Conservation (phyloP, 2,888 invertebrate genomes). For the Lycophotia porphyrea region DNA sequence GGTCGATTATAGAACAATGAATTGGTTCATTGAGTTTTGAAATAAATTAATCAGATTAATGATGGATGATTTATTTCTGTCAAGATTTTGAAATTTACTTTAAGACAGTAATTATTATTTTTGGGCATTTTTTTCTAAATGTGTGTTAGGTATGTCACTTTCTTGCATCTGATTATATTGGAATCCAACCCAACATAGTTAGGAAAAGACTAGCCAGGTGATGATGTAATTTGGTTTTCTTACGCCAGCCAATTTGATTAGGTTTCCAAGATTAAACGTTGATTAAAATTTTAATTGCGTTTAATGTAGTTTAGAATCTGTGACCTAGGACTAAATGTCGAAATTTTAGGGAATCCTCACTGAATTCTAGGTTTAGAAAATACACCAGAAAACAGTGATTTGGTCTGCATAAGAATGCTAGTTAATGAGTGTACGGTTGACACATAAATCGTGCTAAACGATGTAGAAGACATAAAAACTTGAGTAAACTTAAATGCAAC, state of each 20-base stretch:
- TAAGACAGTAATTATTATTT: background rate
- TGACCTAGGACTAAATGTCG: slow-evolving; percentile 27
- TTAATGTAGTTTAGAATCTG: background rate
- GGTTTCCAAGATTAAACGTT: background rate
- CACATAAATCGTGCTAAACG: slow-evolving; percentile 51
- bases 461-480: slow-evolving; percentile 6
- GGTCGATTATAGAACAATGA: background rate
- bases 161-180: background rate
- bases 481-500: slow-evolving; percentile 12
- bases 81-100: background rate
- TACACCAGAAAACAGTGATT: slow-evolving; percentile 34
- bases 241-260: background rate
- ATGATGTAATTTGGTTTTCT: background rate
- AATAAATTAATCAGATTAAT: background rate
- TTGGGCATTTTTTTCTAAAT: too few species aligned
- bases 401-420: slow-evolving; percentile 57
- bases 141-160: background rate
- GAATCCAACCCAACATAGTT: background rate
- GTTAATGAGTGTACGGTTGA: slow-evolving; percentile 38
- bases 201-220: background rate
- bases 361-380: slow-evolving; percentile 40
- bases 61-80: too few species aligned
- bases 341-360: slow-evolving; percentile 26
- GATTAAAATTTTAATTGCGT: background rate
- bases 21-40: background rate